Evolutionary conservation across 2,797 vertebrate species (phyloP).

Genomic region (Cossypha polioptera): DNA sequence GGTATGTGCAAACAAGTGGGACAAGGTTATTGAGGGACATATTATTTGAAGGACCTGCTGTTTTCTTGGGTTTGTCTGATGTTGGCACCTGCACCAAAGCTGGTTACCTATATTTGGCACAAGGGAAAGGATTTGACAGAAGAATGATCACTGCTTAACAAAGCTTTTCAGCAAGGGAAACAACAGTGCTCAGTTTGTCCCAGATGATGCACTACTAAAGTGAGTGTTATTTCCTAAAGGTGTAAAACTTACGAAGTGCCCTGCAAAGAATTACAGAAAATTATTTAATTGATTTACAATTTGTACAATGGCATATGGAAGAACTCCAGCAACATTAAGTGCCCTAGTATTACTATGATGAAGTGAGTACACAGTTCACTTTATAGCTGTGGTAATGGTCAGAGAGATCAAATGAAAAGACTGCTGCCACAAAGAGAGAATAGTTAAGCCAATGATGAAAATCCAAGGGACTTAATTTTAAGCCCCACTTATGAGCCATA

Average conservation of each 20-base stretch:
- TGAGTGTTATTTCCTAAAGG: background rate
- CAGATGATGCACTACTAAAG: rapidly evolving
- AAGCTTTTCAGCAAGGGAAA: background rate
- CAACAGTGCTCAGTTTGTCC: background rate
- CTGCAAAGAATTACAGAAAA: background rate
- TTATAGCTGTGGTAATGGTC: background rate
- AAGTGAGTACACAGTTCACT: background rate
- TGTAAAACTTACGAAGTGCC: background rate
- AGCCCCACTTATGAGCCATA: background rate
- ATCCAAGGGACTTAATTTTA: background rate
- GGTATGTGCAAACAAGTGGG: background rate
- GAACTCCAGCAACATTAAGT: background rate
- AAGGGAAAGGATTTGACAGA: background rate
- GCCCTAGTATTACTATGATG: background rate
- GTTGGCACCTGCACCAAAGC: background rate
- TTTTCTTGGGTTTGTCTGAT: background rate
- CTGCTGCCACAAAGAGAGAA: background rate
- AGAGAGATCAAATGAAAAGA: background rate
- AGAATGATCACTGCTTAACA: background rate
- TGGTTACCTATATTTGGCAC: background rate
- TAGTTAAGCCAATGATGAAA: background rate
- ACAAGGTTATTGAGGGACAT: background rate
- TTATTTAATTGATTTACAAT: background rate
- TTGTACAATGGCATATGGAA: background rate
- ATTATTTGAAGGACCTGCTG: background rate